A percentile compares a stretch with the other conserved stretches of the same genome.
phyloP scores from a whole-genome alignment of 2,113 vertebrate genomes.

The Scopus umbretta region DNA sequence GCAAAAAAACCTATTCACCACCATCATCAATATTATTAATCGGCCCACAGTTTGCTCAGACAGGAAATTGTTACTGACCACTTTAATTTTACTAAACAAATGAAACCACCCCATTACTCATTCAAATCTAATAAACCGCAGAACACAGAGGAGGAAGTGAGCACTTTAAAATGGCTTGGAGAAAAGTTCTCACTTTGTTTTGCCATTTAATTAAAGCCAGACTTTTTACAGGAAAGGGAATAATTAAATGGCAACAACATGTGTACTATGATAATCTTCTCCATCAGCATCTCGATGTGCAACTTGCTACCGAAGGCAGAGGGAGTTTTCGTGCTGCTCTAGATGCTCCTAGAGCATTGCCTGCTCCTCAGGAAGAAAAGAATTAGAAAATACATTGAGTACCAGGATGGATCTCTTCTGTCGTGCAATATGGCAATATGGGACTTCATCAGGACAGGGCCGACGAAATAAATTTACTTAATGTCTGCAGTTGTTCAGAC shows the following conservation, averaged over 20 bases:
- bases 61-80: conserved; percentile 64
- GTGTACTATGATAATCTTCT: not conserved
- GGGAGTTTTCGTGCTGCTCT: not conserved
- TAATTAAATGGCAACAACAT: conserved; percentile 41
- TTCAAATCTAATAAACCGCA: conserved; percentile 63
- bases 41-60: not conserved
- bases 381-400: not conserved
- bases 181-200: conserved; percentile 58
- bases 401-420: not conserved
- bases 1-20: not conserved
- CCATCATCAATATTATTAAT: conserved; percentile 33
- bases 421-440: not conserved
- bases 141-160: conserved; percentile 57
- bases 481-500: not conserved
- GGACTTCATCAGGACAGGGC: not conserved
- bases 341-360: not conserved
- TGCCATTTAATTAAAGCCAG: conserved; percentile 58
- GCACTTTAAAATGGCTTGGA: conserved; percentile 34
- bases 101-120: conserved; percentile 61
- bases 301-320: not conserved
- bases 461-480: not conserved
- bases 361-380: not conserved
- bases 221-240: conserved; percentile 40
- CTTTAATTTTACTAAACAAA: conserved; percentile 62
- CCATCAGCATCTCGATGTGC: not conserved